phyloP scores from a whole-genome alignment of 2,113 vertebrate species.

The Charina bottae region DNA sequence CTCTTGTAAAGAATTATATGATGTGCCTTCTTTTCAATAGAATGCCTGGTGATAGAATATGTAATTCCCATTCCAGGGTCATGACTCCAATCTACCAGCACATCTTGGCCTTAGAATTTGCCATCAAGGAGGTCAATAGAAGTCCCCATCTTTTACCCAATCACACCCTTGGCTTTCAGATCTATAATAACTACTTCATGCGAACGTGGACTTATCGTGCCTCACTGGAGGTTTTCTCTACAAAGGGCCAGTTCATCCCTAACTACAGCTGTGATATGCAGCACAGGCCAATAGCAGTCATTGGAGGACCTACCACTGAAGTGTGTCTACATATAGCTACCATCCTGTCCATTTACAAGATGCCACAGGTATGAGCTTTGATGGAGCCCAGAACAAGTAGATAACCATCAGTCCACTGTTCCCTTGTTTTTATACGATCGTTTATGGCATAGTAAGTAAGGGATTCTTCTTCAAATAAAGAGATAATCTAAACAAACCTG shows the following conservation, averaged over 20 bases:
- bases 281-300: not conserved
- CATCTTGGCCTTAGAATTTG: not conserved
- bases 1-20: not conserved
- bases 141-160: not conserved
- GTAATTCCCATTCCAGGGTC: not conserved
- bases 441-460: not conserved
- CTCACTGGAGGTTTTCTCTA: not conserved
- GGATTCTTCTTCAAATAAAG: not conserved
- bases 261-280: not conserved
- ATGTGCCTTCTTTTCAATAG: not conserved
- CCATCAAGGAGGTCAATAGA: not conserved
- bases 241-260: not conserved
- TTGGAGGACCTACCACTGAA: not conserved
- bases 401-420: not conserved
- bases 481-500: not conserved
- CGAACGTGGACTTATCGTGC: not conserved
- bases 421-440: not conserved
- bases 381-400: not conserved
- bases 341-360: not conserved
- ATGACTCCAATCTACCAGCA: not conserved
- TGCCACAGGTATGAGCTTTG: not conserved
- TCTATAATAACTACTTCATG: not conserved
- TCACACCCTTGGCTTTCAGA: not conserved
- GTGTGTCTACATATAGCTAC: not conserved
- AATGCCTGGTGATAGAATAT: not conserved